phyloP scores from a whole-genome alignment of 2,113 vertebrate species.

The Clarias magur region DNA sequence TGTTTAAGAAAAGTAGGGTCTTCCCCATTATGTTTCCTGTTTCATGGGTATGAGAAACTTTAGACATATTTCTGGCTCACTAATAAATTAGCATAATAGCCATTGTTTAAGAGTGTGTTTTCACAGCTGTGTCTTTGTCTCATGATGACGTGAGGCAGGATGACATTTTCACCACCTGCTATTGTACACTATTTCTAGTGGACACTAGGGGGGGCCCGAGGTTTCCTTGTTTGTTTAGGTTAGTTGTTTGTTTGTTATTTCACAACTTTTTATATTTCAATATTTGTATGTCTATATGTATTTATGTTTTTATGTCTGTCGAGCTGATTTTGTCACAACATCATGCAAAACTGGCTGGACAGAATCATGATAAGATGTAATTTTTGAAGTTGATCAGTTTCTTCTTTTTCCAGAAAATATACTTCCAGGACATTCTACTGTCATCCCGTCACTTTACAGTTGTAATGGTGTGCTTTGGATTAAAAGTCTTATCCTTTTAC shows the following conservation, averaged over 20 bases:
- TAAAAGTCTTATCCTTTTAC: neutral
- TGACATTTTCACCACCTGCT: slow-evolving; percentile 40
- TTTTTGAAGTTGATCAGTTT: neutral
- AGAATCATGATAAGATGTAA: too few species aligned
- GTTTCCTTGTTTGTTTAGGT: too few species aligned
- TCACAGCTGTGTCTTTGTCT: neutral
- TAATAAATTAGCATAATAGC: neutral
- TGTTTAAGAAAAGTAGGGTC: neutral
- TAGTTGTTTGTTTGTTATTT: too few species aligned
- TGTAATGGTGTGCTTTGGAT: neutral
- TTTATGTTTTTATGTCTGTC: too few species aligned
- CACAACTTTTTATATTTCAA: too few species aligned
- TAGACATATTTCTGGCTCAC: neutral
- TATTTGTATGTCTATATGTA: too few species aligned
- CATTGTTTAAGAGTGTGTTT: neutral
- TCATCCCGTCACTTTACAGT: neutral
- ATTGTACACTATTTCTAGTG: slow-evolving; percentile 43
- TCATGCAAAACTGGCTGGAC: too few species aligned
- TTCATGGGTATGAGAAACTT: neutral
- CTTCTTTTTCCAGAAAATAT: neutral
- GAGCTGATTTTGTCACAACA: too few species aligned
- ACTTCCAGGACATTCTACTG: neutral
- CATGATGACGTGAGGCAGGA: slow-evolving; percentile 16
- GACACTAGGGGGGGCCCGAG: too few species aligned
- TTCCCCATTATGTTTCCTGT: neutral